These are phyloP conservation scores for Nasonia vitripennis DNA, from an alignment of 1,140 invertebrate genomes.

Conservation along the genomic window DNA sequence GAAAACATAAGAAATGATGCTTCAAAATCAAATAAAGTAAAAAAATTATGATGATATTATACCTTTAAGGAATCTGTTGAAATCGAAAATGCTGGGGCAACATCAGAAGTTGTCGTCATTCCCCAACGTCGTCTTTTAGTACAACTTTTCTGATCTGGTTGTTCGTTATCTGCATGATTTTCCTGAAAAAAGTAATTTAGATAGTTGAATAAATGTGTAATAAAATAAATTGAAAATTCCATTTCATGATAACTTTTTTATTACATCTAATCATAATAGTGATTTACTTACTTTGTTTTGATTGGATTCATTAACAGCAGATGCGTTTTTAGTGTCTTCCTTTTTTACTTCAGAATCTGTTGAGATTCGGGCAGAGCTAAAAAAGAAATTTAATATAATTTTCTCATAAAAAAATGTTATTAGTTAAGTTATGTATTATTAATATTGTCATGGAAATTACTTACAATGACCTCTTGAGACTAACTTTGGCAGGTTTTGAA, in stretches of 20 bases:
- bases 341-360: conserved; percentile 56
- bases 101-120: conserved; percentile 64
- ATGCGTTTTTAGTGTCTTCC: conserved; percentile 57
- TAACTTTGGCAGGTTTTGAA: conserved; percentile 69
- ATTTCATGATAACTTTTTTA: neutral
- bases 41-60: neutral
- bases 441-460: conserved; percentile 54
- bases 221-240: neutral
- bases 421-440: neutral
- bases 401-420: neutral
- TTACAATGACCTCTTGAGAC: conserved; percentile 72
- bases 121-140: conserved; percentile 74
- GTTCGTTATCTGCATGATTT: conserved; percentile 64
- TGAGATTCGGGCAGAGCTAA: conserved; percentile 59
- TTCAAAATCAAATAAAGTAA: neutral
- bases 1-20: neutral
- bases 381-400: conserved; percentile 47
- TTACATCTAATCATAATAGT: neutral
- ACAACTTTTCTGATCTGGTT: conserved; percentile 64
- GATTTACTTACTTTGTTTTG: conserved; percentile 61
- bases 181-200: conserved; percentile 60
- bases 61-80: conserved; percentile 75
- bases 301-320: conserved; percentile 56
- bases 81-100: conserved; percentile 70
- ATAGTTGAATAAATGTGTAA: neutral